Base-by-base conservation (phyloP, 2,797 vertebrate genomes). In the Oreortyx pictus region DNA sequence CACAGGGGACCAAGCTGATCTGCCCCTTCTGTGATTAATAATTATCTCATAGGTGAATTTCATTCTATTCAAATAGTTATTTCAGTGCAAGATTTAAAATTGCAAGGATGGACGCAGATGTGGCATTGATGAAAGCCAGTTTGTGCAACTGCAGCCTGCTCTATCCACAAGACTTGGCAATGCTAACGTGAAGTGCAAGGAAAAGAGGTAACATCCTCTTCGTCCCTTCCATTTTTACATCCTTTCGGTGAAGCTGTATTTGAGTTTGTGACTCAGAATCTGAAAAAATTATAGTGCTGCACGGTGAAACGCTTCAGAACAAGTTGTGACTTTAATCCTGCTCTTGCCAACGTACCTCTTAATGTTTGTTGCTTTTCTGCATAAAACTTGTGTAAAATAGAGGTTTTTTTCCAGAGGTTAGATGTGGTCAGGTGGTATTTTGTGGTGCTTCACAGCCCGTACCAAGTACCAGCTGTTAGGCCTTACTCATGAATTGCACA, bases 31-130 rank as follows among this genome's bases (percentile, higher is more conserved):
- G 9, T 83, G 60, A 85, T 44, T 84, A 82, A 46, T 80, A 79
- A 72, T 61, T 76, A 64, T 52, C 79, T 85, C 81, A 15, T 7
- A 57, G 44, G 33, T 81, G n/a, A 83, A 93, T 81, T 92, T 96
- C 84, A 61, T 57, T 79, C 5, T 35, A 43, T 70, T 78, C 76
- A 90, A 66, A 75, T 59, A 78, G 71, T 88, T 78, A 76, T 37
- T 91, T 94, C 82, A 92, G 75, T 6, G 0, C 64, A 67, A 91
- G 60, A 86, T 73, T 82, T 83, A 52, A 83, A 90, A 70, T 66
- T 80, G 62, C 31, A 86, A 39, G 9, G 25, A 71, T 72, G 43
- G 44, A 61, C 47, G 43, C 47, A 77, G 72, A 78, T 56, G 65
- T 1, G 0, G 19, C 50, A 59, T 33, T 81, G 76, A 72, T 89